Conservation (phyloP, 2,113 vertebrate species). For the Pelodiscus sinensis region DNA sequence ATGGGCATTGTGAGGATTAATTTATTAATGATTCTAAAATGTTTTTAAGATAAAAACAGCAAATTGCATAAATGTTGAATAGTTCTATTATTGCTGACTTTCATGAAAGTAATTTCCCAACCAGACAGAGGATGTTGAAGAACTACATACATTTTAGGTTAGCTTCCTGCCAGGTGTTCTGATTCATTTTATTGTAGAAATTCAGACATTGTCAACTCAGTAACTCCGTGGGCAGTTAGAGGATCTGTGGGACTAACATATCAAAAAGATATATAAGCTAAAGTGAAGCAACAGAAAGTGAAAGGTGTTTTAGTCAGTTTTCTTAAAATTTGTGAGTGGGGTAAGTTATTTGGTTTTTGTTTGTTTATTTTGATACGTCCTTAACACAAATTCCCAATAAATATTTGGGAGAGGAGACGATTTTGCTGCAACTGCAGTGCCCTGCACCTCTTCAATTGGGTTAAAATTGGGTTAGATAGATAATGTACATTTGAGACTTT, state of each 20-base stretch:
- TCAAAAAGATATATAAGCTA: neutral
- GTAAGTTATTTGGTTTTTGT: neutral
- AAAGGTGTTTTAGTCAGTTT: neutral
- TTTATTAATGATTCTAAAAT: neutral
- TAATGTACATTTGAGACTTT: neutral
- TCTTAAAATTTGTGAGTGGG: neutral
- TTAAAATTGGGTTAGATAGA: neutral
- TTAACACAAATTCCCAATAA: neutral
- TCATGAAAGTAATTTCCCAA: neutral
- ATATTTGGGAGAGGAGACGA: neutral
- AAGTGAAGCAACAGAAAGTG: neutral
- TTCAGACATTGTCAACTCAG: neutral
- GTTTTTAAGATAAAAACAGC: neutral
- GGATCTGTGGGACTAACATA: neutral
- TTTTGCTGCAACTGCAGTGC: neutral
- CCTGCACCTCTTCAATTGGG: neutral
- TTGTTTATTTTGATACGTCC: neutral
- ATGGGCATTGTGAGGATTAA: neutral
- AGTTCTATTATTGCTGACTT: fast-evolving
- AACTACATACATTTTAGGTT: neutral
- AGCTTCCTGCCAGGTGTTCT: neutral
- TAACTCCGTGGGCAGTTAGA: neutral
- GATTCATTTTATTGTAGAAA: neutral
- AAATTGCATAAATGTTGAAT: fast-evolving
- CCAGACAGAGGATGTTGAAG: neutral